These are phyloP conservation scores for Hydractinia echinata DNA, from an alignment of 30 jellyfish, hydroid and myxozoan species.

Conservation along the genomic window DNA sequence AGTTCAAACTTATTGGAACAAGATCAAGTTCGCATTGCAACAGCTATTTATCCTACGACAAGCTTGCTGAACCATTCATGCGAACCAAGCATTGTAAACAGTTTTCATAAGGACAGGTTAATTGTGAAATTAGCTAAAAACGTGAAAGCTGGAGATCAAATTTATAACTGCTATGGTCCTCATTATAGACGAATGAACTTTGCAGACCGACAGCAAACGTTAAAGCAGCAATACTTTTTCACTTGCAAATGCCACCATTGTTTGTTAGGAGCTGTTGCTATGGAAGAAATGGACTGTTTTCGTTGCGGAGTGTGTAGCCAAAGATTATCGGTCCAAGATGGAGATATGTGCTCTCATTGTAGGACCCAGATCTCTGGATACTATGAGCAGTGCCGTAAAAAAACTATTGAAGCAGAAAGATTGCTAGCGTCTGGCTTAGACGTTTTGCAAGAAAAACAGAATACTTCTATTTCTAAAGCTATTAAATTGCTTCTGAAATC, in stretches of 20 bases:
- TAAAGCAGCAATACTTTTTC: slow-evolving; percentile 54
- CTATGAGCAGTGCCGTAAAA: neutral
- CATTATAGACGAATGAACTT: slow-evolving; percentile 49
- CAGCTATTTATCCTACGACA: slow-evolving; percentile 74
- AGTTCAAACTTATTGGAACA: slow-evolving; percentile 39
- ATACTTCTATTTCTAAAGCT: slow-evolving; percentile 1
- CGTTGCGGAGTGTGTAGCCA: slow-evolving; percentile 1
- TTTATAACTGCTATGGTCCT: slow-evolving; percentile 86
- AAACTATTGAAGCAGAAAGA: neutral
- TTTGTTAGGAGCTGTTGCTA: neutral
- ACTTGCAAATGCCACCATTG: slow-evolving; percentile 63
- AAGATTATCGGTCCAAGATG: neutral
- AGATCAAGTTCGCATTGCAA: slow-evolving; percentile 61
- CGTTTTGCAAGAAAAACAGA: neutral
- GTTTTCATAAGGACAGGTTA: slow-evolving; percentile 47
- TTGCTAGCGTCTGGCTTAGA: neutral
- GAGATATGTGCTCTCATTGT: neutral
- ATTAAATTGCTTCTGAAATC: slow-evolving; percentile 30
- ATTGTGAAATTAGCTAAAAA: slow-evolving; percentile 41
- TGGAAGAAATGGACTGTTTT: slow-evolving; percentile 17
- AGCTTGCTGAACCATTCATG: slow-evolving; percentile 84
- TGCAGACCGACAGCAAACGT: slow-evolving; percentile 45
- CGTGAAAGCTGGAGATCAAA: slow-evolving; percentile 53
- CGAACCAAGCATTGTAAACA: slow-evolving; percentile 55
- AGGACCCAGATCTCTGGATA: neutral